phyloP scores from a whole-genome alignment of 2,888 invertebrate genomes.

The Noctua fimbriata region DNA sequence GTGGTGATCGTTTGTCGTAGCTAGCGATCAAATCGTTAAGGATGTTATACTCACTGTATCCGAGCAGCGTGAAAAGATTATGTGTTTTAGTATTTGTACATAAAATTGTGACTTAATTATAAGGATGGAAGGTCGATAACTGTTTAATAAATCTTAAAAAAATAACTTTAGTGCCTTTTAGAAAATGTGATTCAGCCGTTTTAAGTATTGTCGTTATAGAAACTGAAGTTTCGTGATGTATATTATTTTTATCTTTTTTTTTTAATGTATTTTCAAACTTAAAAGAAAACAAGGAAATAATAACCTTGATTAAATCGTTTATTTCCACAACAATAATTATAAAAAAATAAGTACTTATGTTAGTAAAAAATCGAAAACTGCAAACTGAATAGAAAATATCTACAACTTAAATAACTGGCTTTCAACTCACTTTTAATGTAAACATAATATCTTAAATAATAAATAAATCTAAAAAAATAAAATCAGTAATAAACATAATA shows the following conservation, averaged over 20 bases:
- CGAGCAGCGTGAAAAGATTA: constrained; percentile 64
- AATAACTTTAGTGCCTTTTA: background rate
- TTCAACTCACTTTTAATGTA: constrained; percentile 5
- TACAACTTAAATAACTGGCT: constrained; percentile 11
- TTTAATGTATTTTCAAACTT: background rate
- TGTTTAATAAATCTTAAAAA: background rate
- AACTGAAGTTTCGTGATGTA: background rate
- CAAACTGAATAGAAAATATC: constrained; percentile 8
- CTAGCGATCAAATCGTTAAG: constrained; percentile 78
- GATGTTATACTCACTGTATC: constrained; percentile 87
- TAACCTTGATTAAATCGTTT: constrained; percentile 19
- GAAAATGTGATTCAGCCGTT: too few relatives aligned
- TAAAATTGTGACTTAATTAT: background rate
- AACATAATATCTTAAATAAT: background rate
- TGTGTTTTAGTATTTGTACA: constrained; percentile 63
- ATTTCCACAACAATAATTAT: constrained; percentile 15
- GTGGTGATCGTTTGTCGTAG: constrained; percentile 84
- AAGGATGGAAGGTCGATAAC: background rate
- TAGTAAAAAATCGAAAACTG: constrained; percentile 8
- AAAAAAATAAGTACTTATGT: constrained; percentile 7
- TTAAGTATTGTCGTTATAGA: background rate
- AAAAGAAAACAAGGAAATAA: constrained; percentile 25
- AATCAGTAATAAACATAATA: background rate
- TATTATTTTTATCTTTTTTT: background rate
- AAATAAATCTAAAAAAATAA: background rate